Evolutionary conservation across 2,888 invertebrate genomes (phyloP).

Genomic region (Xanthia togata): DNA sequence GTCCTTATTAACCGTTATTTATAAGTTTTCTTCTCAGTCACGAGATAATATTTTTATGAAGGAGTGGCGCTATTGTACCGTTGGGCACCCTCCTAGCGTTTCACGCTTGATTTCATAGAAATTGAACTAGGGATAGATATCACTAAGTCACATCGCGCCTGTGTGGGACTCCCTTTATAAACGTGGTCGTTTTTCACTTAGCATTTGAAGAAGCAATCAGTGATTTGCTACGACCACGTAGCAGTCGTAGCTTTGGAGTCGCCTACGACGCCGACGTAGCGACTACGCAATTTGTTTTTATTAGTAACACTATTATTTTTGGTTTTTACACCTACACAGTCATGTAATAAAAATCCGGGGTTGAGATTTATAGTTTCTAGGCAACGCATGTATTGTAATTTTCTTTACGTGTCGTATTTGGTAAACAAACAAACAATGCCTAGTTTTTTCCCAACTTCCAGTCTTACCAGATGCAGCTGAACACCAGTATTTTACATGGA

Average conservation of each 20-base stretch:
- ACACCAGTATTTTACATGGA: too few relatives aligned
- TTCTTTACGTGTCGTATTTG: background rate
- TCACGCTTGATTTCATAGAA: background rate
- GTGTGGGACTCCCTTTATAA: background rate
- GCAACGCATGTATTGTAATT: background rate
- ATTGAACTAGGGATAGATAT: background rate
- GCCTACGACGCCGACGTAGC: slow-evolving; percentile 15
- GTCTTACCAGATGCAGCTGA: too few relatives aligned
- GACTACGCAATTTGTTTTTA: background rate
- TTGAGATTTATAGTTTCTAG: slow-evolving; percentile 67
- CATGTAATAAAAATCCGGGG: too few relatives aligned
- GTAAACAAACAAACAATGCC: background rate
- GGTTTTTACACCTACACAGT: too few relatives aligned
- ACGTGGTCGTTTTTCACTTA: background rate
- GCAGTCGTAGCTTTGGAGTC: background rate
- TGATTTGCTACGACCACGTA: slow-evolving; percentile 13
- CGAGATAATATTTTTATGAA: too few relatives aligned
- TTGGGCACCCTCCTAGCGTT: too few relatives aligned
- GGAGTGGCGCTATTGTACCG: too few relatives aligned
- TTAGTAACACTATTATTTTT: background rate
- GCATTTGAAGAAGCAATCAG: slow-evolving; percentile 15
- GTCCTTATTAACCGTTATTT: too few relatives aligned
- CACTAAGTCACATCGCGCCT: background rate
- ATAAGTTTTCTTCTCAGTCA: too few relatives aligned
- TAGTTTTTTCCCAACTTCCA: too few relatives aligned